These are phyloP conservation scores for Alitta virens DNA, from an alignment of 2,888 invertebrate species.

Conservation along the genomic window DNA sequence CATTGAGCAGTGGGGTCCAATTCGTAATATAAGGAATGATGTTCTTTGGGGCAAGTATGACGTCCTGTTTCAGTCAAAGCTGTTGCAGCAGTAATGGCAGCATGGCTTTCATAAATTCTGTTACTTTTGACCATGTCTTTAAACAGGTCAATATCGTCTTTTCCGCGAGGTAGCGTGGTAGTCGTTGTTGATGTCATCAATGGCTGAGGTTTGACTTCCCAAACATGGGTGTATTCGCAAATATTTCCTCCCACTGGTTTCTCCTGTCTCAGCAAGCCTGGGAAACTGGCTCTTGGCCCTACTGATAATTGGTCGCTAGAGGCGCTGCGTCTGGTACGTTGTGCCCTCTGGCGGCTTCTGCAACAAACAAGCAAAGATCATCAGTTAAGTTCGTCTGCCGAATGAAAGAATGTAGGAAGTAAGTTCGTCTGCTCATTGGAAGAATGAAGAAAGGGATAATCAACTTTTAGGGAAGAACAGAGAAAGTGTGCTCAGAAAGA, in stretches of 20 bases:
- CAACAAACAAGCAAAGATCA: too few species aligned
- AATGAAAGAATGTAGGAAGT: too few species aligned
- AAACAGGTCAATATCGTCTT: conserved; percentile 1
- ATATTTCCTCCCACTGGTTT: conserved; percentile 13
- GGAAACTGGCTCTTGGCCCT: conserved; percentile 2
- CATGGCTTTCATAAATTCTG: conserved; percentile 10
- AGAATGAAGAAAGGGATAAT: too few species aligned
- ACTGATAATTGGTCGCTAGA: conserved; percentile 1
- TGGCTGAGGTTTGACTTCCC: conserved; percentile 14
- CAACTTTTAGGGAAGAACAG: too few species aligned
- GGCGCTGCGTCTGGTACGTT: too few species aligned
- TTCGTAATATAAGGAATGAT: conserved; percentile 7
- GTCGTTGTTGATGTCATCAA: conserved; percentile 1
- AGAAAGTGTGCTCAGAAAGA: too few species aligned
- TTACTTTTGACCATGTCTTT: conserved; percentile 9
- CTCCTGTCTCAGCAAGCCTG: conserved; percentile 12
- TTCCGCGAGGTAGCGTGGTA: not conserved
- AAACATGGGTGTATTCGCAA: conserved; percentile 17
- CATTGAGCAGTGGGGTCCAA: conserved; percentile 3
- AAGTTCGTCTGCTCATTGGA: too few species aligned
- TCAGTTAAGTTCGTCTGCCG: too few species aligned
- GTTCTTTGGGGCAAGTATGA: too few species aligned
- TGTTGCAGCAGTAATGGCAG: conserved; percentile 2
- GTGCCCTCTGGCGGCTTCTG: too few species aligned
- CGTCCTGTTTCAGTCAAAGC: conserved; percentile 1